Base-by-base conservation (phyloP, 1,140 invertebrate species). In the Thaumatotibia leucotreta region DNA sequence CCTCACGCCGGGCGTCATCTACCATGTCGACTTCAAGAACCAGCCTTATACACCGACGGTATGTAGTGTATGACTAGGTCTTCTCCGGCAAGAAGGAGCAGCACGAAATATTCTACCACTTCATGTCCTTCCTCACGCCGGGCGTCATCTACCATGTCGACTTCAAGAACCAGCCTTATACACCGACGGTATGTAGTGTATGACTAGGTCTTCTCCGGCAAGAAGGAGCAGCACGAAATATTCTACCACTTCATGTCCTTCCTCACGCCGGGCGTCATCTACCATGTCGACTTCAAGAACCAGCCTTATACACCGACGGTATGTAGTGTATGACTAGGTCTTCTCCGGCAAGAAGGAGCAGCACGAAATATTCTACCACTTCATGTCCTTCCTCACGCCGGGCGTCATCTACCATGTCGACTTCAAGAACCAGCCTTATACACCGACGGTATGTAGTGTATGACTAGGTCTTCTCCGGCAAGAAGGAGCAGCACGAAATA, bases 51-150 rank as follows among this genome's bases (percentile, higher is more conserved):
- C 93, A 63, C 93, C 96, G 64, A 94, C 93, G 80, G 95, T 97
- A 77, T 92, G 91, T 76, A 23, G 5, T 23, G n/a, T 20, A 0
- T 20, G 4, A 9, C 9, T 1, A 33, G 5, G 5, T 33, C 32
- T 9, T 33, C 10, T 4, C 32, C 9, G 10, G 10, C 32, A 35
- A 97, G 77, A 96, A 95, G 79, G 94, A 96, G 71, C 0, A n/a
- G 32, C 32, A 0, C 32, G 32, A 0, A 11, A n/a, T 11, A n/a
- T 33, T 11, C 10, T 9, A 97, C 86, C 94, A 96, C 73, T 98
- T 99, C 83, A 95, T 95, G 49, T 99, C 98, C 0, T 99, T 99
- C 89, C 93, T 99, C 17, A 97, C 95, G 49, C 98, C 99, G 14
- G 96, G 96, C 17, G 94, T 96, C 65, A 98, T 99, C 80, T 99